phyloP scores from a whole-genome alignment of 1,140 invertebrate genomes.

The Geopemphigus sp. region DNA sequence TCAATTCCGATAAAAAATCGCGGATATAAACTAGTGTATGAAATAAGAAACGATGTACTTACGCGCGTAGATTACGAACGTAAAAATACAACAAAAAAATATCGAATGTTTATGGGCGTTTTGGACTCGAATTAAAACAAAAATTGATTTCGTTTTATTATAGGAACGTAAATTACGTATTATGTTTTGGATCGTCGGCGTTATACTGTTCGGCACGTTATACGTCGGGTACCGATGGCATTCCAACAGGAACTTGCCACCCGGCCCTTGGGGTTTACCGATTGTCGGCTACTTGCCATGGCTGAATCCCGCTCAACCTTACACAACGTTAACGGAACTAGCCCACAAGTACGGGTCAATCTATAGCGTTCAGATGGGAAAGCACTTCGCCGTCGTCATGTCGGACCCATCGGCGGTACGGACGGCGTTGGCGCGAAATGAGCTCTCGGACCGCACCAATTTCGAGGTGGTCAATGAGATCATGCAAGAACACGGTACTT shows the following conservation, averaged over 20 bases:
- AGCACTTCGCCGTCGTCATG: slow-evolving; percentile 70
- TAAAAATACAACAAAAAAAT: too few relatives aligned
- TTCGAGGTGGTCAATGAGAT: slow-evolving; percentile 80
- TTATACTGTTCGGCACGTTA: neutral
- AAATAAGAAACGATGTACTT: too few relatives aligned
- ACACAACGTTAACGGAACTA: slow-evolving; percentile 67
- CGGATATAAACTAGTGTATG: too few relatives aligned
- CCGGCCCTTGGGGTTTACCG: slow-evolving; percentile 75
- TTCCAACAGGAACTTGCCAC: slow-evolving; percentile 59
- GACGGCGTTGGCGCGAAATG: slow-evolving; percentile 68
- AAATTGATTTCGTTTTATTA: neutral
- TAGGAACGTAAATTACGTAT: neutral
- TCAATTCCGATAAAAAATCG: too few relatives aligned
- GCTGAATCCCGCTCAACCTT: slow-evolving; percentile 65
- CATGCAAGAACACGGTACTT: slow-evolving; percentile 76
- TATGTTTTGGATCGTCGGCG: slow-evolving; percentile 1
- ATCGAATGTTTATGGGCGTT: too few relatives aligned
- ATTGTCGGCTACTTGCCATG: slow-evolving; percentile 75
- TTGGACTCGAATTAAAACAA: too few relatives aligned
- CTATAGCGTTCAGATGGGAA: slow-evolving; percentile 70
- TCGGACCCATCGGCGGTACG: slow-evolving; percentile 69
- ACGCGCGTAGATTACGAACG: too few relatives aligned
- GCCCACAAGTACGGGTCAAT: slow-evolving; percentile 68
- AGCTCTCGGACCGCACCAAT: slow-evolving; percentile 70
- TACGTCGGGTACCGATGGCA: slow-evolving; percentile 13